Conservation (phyloP, 2,797 vertebrate genomes). For the Alca torda region DNA sequence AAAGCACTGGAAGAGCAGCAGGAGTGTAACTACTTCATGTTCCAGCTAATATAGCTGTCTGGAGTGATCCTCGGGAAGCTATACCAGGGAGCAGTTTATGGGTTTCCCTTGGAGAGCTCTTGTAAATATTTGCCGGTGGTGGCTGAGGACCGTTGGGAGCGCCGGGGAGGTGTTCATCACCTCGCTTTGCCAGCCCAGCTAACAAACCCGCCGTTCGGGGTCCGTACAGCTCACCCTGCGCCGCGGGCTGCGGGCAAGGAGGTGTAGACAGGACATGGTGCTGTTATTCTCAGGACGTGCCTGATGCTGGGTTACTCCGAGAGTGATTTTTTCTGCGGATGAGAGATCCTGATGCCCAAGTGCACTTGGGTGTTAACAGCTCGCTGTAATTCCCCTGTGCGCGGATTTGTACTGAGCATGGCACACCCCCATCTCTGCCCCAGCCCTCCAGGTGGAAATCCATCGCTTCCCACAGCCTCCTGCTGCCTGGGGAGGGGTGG, state of each 20-base stretch:
- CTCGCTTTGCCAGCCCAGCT: background rate
- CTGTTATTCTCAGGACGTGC: background rate
- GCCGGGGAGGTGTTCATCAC: background rate
- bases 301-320: fast-evolving
- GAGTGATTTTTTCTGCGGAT: background rate
- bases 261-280: fast-evolving
- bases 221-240: fast-evolving
- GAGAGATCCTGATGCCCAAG: background rate
- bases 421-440: background rate
- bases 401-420: background rate
- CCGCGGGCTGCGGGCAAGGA: fast-evolving
- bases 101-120: conserved; percentile 46
- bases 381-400: fast-evolving
- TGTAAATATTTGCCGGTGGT: conserved; percentile 46
- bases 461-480: background rate
- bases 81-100: conserved; percentile 37
- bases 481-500: background rate
- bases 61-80: conserved; percentile 39
- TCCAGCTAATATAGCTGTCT: conserved; percentile 69
- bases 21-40: conserved; percentile 64
- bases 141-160: background rate
- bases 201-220: fast-evolving
- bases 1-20: conserved; percentile 57
- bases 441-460: background rate
- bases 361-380: background rate